Evolutionary conservation across 1,140 invertebrate genomes (phyloP).

Genomic region (Drosophila lowei): DNA sequence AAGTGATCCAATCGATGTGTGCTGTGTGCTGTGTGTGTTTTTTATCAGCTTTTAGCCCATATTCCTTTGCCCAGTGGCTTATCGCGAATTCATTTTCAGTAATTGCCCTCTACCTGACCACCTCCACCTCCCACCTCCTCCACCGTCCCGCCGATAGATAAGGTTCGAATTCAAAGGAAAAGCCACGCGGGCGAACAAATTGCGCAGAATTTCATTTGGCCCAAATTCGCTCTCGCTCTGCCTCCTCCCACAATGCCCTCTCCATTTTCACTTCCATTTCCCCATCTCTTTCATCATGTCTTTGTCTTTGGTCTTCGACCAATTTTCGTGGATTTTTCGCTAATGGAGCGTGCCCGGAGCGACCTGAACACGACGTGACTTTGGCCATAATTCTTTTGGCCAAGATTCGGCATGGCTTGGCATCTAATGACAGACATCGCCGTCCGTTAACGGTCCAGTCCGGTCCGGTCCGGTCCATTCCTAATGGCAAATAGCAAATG

Average conservation of each 20-base stretch:
- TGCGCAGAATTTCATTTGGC: constrained; percentile 39
- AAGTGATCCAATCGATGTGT: constrained; percentile 49
- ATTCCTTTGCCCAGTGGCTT: constrained; percentile 39
- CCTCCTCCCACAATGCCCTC: constrained; percentile 2
- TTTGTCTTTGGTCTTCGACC: constrained; percentile 5
- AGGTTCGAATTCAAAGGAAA: constrained; percentile 23
- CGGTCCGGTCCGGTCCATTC: constrained; percentile 32
- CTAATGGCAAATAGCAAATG: constrained; percentile 47
- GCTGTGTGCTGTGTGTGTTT: constrained; percentile 1
- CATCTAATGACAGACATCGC: constrained; percentile 62
- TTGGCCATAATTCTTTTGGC: constrained; percentile 36
- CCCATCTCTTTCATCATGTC: constrained; percentile 5
- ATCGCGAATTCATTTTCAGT: constrained; percentile 65
- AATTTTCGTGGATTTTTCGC: constrained; percentile 24
- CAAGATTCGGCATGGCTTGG: constrained; percentile 30
- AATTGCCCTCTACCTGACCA: constrained; percentile 30
- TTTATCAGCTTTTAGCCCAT: constrained; percentile 40
- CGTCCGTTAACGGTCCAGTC: constrained; percentile 56
- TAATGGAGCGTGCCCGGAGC: constrained; percentile 30
- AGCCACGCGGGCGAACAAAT: constrained; percentile 10
- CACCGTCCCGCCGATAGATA: constrained; percentile 11
- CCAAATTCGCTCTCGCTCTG: constrained; percentile 17
- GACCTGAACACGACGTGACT: constrained; percentile 20
- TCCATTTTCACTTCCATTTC: constrained; percentile 14
- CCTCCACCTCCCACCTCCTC: not conserved